These are phyloP conservation scores for Rhodophaea formosa DNA, from an alignment of 2,888 invertebrate species.

Conservation along the genomic window DNA sequence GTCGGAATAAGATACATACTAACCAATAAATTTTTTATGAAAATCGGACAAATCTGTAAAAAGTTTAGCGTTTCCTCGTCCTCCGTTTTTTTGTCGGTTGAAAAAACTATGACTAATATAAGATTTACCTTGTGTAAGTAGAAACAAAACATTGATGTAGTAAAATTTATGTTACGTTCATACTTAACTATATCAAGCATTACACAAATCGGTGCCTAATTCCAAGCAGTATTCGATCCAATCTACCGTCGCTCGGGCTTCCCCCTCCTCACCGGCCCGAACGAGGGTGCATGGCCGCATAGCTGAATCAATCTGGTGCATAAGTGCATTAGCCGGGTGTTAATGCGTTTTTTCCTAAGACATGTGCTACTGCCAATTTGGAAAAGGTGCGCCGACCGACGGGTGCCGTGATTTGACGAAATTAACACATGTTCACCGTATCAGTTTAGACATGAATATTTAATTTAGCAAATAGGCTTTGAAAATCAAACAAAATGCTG, in stretches of 20 bases:
- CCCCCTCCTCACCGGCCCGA: not conserved
- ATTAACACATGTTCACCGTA: constrained; percentile 16
- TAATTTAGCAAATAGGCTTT: not conserved
- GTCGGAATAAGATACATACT: too few species aligned
- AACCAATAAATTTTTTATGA: too few species aligned
- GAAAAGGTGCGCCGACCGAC: constrained; percentile 52
- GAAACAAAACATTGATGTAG: too few species aligned
- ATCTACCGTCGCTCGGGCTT: not conserved
- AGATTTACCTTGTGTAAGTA: too few species aligned
- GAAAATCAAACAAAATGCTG: too few species aligned
- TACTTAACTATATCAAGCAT: not conserved
- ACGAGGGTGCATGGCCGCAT: constrained; percentile 5
- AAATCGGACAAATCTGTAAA: too few species aligned
- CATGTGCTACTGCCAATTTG: constrained; percentile 78
- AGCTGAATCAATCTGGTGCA: constrained; percentile 39
- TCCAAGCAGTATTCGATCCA: too few species aligned
- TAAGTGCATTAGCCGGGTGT: constrained; percentile 67
- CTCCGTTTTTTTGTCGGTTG: too few species aligned
- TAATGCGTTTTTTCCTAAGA: constrained; percentile 71
- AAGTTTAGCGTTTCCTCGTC: too few species aligned
- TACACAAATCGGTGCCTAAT: not conserved
- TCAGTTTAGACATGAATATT: not conserved
- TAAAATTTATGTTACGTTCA: too few species aligned
- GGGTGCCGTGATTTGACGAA: constrained; percentile 28
- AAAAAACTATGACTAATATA: too few species aligned